These are phyloP conservation scores for Dicentrarchus labrax DNA, from an alignment of 2,113 vertebrate species.

Conservation along the genomic window DNA sequence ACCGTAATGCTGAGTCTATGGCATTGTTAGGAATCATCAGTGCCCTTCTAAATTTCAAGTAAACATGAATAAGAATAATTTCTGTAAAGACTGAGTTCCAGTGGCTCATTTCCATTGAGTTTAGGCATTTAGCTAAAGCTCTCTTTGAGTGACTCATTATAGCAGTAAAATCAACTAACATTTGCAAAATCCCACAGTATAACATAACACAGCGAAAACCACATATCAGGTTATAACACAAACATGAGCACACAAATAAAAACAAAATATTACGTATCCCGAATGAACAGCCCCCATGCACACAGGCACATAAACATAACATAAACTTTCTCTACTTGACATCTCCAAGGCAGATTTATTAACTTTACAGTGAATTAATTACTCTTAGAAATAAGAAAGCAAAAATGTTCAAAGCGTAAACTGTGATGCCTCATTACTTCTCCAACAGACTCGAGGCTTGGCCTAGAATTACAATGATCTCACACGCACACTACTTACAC, in stretches of 20 bases:
- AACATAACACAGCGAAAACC: background rate
- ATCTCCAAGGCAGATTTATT: conserved; percentile 28
- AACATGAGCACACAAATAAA: background rate
- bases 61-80: background rate
- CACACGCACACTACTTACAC: background rate
- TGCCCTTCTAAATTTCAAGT: background rate
- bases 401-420: conserved; percentile 47
- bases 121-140: background rate
- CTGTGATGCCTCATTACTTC: conserved; percentile 60
- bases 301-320: background rate
- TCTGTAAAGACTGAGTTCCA: background rate
- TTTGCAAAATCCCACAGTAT: background rate
- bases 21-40: too few species aligned
- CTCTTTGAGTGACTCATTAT: background rate
- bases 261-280: background rate
- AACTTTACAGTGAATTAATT: conserved; percentile 56
- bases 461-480: conserved; percentile 55
- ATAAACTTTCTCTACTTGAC: background rate
- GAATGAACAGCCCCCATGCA: background rate
- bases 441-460: conserved; percentile 42
- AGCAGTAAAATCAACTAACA: background rate
- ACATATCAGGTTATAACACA: background rate
- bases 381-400: conserved; percentile 29
- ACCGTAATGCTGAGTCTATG: too few species aligned
- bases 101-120: background rate